Conservation (phyloP, 1,140 invertebrate species). For the Marisa cornuarietis region DNA sequence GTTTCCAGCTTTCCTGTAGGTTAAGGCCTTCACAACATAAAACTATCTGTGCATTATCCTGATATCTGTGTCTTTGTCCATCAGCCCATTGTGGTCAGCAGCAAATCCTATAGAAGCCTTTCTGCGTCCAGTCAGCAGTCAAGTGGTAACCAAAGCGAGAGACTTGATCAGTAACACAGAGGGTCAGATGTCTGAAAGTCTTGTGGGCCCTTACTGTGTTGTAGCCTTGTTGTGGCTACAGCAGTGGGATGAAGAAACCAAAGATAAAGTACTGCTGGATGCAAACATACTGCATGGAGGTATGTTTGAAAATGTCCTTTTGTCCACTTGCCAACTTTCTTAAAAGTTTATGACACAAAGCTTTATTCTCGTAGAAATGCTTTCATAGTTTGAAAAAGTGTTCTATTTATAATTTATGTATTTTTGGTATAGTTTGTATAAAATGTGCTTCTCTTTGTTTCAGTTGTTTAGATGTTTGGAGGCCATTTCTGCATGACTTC, state of each 20-base stretch:
- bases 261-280: conserved; percentile 46
- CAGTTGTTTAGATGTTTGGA: too few species aligned
- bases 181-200: not conserved
- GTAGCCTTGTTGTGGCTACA: conserved; percentile 48
- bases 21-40: not conserved
- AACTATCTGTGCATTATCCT: not conserved
- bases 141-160: conserved; percentile 30
- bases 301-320: not conserved
- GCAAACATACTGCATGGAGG: conserved; percentile 24
- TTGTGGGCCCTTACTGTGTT: conserved; percentile 30
- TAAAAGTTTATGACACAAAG: not conserved
- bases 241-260: conserved; percentile 41
- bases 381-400: not conserved
- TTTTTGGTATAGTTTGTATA: not conserved
- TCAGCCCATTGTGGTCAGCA: conserved; percentile 13
- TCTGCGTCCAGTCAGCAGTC: conserved; percentile 9
- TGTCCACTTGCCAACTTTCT: not conserved
- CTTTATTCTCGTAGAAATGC: not conserved
- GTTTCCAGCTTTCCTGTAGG: not conserved
- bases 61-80: not conserved
- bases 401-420: not conserved
- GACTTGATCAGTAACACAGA: conserved; percentile 20
- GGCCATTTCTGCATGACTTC: too few species aligned
- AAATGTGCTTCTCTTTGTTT: too few species aligned
- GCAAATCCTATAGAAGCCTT: conserved; percentile 8